Conservation (phyloP, 2,888 invertebrate genomes). For the Mesoligia furuncula region DNA sequence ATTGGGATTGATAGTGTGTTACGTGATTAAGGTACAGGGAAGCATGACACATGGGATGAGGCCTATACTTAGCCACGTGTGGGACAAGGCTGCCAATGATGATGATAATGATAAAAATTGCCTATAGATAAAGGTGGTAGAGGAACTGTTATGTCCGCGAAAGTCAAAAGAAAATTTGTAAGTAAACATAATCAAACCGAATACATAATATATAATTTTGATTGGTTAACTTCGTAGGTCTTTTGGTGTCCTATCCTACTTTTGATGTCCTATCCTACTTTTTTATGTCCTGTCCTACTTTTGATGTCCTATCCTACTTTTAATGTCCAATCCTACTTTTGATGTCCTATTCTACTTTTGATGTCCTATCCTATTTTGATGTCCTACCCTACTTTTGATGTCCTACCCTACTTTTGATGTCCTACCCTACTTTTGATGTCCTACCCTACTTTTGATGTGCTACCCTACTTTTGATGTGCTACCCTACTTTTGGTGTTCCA, state of each 20-base stretch:
- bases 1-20: no score
- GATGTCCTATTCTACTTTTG: neutral
- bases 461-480: neutral
- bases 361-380: no score
- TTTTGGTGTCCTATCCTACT: neutral
- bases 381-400: neutral
- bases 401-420: neutral
- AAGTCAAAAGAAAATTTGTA: neutral
- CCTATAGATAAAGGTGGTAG: no score
- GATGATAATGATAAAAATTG: no score
- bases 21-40: no score
- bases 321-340: neutral
- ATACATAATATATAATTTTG: neutral
- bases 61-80: no score
- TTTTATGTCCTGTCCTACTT: neutral
- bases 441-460: neutral
- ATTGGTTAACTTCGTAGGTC: neutral
- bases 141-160: no score
- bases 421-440: neutral
- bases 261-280: neutral
- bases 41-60: no score
- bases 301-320: neutral
- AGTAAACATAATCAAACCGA: neutral
- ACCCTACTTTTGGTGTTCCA: neutral
- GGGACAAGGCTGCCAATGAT: no score